These are phyloP conservation scores for Onychorhynchus coronatus DNA, from an alignment of 2,113 vertebrate species.

Conservation along the genomic window DNA sequence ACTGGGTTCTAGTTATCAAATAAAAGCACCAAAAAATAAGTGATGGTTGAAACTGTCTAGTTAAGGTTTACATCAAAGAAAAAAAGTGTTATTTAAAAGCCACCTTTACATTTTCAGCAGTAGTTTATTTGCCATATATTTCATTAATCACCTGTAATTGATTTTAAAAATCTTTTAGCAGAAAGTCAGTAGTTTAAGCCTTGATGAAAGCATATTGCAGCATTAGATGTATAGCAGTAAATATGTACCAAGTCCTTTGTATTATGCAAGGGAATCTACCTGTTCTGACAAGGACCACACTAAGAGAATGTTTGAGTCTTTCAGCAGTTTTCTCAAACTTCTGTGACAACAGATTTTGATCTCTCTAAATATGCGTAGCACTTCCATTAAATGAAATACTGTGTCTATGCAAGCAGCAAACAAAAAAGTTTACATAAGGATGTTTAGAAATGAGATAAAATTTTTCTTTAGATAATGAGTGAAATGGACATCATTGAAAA, in stretches of 20 bases:
- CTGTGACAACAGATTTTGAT: neutral
- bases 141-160: constrained; percentile 60
- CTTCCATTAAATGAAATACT: neutral
- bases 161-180: constrained; percentile 71
- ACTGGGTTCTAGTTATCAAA: constrained; percentile 72
- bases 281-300: neutral
- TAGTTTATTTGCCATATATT: constrained; percentile 1
- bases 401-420: neutral
- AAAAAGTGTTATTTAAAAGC: constrained; percentile 44
- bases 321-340: neutral
- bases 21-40: constrained; percentile 64
- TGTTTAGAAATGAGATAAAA: neutral
- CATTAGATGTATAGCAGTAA: neutral
- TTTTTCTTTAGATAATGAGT: constrained; percentile 8
- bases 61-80: constrained; percentile 47
- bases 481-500: constrained; percentile 47
- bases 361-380: neutral
- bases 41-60: constrained; percentile 60
- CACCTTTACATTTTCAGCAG: constrained; percentile 32
- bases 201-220: neutral
- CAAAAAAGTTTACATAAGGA: neutral
- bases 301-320: neutral
- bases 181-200: constrained; percentile 65
- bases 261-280: neutral
- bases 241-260: neutral